A percentile compares a stretch with the other conserved stretches of the same genome.
Conservation (phyloP, 1,140 invertebrate genomes). For the Watersipora subatra region DNA sequence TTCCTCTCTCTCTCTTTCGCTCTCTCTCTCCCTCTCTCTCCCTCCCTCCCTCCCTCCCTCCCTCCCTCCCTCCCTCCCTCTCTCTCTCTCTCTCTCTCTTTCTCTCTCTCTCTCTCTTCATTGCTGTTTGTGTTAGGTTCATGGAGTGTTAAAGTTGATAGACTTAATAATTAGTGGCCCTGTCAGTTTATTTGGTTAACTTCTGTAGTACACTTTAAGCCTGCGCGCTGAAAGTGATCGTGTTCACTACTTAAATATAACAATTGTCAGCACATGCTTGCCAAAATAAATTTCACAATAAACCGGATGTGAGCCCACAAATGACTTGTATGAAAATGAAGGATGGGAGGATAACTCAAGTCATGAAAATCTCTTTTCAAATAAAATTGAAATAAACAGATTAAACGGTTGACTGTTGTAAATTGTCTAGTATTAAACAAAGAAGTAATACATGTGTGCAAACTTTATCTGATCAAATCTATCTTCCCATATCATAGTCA, state of each 20-base stretch:
- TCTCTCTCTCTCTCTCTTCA: conserved; percentile 1
- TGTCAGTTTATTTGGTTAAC: background rate
- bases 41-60: background rate
- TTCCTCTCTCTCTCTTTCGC: background rate
- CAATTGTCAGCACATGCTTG: background rate
- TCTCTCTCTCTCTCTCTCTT: conserved; percentile 1
- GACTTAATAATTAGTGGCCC: too few species aligned
- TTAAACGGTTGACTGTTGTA: too few species aligned
- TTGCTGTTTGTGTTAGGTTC: background rate
- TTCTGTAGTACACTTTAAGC: background rate
- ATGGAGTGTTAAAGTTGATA: too few species aligned
- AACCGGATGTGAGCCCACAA: too few species aligned
- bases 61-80: background rate
- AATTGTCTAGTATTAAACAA: too few species aligned
- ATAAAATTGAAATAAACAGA: too few species aligned
- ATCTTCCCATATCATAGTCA: too few species aligned
- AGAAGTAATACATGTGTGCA: too few species aligned
- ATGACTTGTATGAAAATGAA: background rate
- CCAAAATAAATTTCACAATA: background rate
- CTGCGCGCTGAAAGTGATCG: background rate
- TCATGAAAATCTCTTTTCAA: too few species aligned
- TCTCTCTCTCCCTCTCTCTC: too few species aligned
- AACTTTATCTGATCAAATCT: too few species aligned
- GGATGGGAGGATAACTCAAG: background rate
- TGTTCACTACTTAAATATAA: background rate